phyloP scores from a whole-genome alignment of 2,797 vertebrate species.

The Coregonus sp. region DNA sequence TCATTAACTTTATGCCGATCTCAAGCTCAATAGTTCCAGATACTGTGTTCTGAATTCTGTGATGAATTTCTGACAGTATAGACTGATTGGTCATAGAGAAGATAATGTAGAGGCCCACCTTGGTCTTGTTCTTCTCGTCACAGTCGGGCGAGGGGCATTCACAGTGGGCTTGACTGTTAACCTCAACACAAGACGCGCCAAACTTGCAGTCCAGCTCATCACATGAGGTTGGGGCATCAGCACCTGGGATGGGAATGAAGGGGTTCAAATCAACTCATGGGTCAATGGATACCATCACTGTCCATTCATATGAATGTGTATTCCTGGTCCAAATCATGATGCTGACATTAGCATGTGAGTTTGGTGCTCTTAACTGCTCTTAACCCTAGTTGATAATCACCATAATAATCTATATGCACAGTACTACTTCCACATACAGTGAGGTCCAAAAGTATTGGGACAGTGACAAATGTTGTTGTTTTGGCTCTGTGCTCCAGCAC shows the following conservation, averaged over 20 bases:
- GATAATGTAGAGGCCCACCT: conserved; percentile 74
- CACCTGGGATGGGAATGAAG: conserved; percentile 63
- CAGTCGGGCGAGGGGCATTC: conserved; percentile 88
- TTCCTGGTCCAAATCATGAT: no score
- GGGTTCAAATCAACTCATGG: background rate
- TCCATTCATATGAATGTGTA: background rate
- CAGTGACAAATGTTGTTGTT: no score
- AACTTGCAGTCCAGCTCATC: conserved; percentile 80
- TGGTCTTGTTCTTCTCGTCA: conserved; percentile 79
- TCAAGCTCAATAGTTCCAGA: background rate
- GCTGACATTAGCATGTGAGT: no score
- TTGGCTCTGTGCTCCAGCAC: no score
- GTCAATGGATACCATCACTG: background rate
- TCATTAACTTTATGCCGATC: background rate
- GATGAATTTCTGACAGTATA: background rate
- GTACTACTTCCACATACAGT: no score
- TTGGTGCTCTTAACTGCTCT: no score
- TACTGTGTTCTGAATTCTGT: background rate
- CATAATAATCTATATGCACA: no score
- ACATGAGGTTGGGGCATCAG: conserved; percentile 78
- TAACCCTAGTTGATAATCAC: no score
- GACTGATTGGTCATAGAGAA: background rate
- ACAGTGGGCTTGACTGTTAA: conserved; percentile 82
- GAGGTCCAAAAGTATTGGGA: no score
- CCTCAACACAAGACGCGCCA: conserved; percentile 85